Evolutionary conservation across 2,888 invertebrate species (phyloP).

Genomic region (Phorcus lineatus): DNA sequence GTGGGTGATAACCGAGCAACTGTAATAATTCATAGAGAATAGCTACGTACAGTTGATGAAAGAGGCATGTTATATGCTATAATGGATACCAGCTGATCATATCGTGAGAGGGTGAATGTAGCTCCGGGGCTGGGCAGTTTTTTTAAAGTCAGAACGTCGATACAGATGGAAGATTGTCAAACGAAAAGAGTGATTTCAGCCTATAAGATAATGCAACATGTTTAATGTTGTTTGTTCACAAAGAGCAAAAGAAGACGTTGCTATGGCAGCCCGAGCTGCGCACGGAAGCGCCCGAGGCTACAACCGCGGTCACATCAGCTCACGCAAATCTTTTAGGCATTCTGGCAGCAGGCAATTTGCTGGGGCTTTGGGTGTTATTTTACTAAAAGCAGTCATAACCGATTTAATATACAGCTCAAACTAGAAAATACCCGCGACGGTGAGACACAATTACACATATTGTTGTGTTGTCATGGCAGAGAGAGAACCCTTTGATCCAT

Average conservation of each 20-base stretch:
- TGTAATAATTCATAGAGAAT: too few relatives aligned
- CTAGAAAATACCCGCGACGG: constrained; percentile 15
- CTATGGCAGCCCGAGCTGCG: constrained; percentile 25
- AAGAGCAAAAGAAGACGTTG: constrained; percentile 22
- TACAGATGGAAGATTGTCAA: neutral
- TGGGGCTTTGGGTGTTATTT: constrained; percentile 2
- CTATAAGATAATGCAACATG: constrained; percentile 8
- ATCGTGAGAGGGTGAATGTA: neutral
- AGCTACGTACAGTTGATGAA: too few relatives aligned
- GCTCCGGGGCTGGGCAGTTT: neutral
- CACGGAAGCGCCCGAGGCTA: constrained; percentile 25
- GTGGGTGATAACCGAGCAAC: neutral
- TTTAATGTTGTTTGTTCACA: constrained; percentile 4
- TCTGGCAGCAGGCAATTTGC: constrained; percentile 10
- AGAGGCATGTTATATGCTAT: too few relatives aligned
- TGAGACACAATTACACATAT: constrained; percentile 22
- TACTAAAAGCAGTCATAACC: constrained; percentile 13
- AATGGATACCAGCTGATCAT: too few relatives aligned
- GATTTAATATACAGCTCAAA: constrained; percentile 4
- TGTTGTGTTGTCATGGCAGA: constrained; percentile 32
- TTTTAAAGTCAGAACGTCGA: neutral
- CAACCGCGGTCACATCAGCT: neutral
- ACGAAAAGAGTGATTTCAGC: constrained; percentile 3
- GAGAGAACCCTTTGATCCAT: constrained; percentile 41
- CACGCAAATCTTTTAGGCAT: neutral